Base-by-base conservation (phyloP, 2,113 vertebrate genomes). In the Trochalopteron elliotii region DNA sequence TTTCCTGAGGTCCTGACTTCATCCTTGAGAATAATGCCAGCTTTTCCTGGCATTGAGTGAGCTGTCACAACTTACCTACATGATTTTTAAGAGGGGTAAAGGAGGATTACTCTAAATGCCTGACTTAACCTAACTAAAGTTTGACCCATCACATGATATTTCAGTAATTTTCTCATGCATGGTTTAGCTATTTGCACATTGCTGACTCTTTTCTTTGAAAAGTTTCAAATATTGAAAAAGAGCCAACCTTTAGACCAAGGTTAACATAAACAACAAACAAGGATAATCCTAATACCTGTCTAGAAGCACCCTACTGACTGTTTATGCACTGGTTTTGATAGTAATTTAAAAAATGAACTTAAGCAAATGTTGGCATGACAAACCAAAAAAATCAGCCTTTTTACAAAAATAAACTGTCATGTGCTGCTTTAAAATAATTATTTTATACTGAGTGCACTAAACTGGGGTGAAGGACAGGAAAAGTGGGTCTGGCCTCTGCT, bases 161-260 rank as follows among this genome's bases (percentile, higher is more conserved):
- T 79, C 87, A 91, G 61, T 89, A 27, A 44, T 93, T 96, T 96
- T 94, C 17, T 0, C 3, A 1, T 86, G 69, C 53, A 49, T 67
- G 68, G 68, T 93, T 98, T 94, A 96, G 91, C 90, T 97, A 96
- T 97, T 97, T 96, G 92, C 74, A 91, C 11, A 4, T 49, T 93
- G 63, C 64, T 3, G 24, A 87, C 94, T 97, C 77, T 94, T 97
- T 97, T 91, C 83, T 96, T 98, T 97, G 92, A 93, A 96, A 93
- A 95, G 81, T 91, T 97, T 97, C 76, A 63, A 87, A 63, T 88
- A 53, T 74, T 89, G 94, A 95, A 94, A 64, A 86, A 14, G 31
- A 97, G 65, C 15, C 93, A 97, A 86, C 76, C 72, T 87, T 84
- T 74, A 90, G 83, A 50, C 68, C 65, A 91, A 79, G 80, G 83